Conservation (phyloP, 2,888 invertebrate species). For the Arctia plantaginis region DNA sequence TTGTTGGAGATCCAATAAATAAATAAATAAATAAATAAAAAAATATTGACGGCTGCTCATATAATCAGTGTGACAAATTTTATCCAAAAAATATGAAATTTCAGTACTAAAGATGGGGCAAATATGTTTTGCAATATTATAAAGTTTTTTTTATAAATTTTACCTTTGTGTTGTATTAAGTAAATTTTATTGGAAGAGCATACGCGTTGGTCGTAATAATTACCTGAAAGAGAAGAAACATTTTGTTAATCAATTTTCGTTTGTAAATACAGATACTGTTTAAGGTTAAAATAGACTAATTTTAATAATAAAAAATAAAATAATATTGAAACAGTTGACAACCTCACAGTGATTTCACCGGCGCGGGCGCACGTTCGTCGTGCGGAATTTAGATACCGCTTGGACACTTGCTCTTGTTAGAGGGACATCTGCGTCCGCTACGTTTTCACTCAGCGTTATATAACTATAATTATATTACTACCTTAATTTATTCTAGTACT, state of each 20-base stretch:
- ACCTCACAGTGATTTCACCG: slow-evolving; percentile 71
- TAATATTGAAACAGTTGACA: slow-evolving; percentile 61
- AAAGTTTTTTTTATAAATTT: background rate
- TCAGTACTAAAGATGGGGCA: background rate
- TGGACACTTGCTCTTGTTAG: slow-evolving; percentile 77
- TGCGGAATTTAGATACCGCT: slow-evolving; percentile 76
- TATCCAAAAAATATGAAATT: background rate
- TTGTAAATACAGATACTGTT: background rate
- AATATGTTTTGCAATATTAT: background rate
- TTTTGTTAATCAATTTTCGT: background rate
- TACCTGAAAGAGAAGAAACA: slow-evolving; percentile 64
- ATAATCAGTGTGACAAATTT: no score
- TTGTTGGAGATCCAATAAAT: no score
- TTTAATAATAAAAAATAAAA: background rate
- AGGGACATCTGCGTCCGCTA: slow-evolving; percentile 70
- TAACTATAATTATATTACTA: slow-evolving; percentile 47
- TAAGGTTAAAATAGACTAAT: no score
- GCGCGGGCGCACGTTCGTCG: slow-evolving; percentile 64
- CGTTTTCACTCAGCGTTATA: slow-evolving; percentile 68
- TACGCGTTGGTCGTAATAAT: slow-evolving; percentile 34
- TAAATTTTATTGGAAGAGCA: background rate
- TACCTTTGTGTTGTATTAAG: background rate
- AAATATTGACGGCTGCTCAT: background rate
- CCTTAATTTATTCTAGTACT: slow-evolving; percentile 41
- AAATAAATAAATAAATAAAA: no score